phyloP scores from a whole-genome alignment of 2,797 vertebrate genomes.

The Rhodeus uyekii region DNA sequence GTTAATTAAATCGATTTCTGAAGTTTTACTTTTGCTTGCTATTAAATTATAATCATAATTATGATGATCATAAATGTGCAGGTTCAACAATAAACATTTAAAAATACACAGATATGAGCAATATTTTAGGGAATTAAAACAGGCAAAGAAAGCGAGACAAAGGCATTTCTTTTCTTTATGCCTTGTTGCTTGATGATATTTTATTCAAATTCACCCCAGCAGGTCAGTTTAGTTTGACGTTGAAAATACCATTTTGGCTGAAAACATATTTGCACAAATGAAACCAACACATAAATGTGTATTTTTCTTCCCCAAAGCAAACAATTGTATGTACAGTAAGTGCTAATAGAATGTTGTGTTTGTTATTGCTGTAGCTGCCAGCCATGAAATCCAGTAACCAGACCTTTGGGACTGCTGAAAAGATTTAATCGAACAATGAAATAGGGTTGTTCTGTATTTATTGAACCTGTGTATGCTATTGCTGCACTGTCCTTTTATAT shows the following conservation, averaged over 20 bases:
- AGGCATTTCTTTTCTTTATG: neutral
- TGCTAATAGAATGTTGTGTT: neutral
- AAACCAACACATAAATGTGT: neutral
- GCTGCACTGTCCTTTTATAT: neutral
- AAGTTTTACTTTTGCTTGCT: neutral
- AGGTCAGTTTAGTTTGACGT: conserved; percentile 8
- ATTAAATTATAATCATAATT: too few species aligned
- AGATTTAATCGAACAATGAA: neutral
- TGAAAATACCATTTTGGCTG: neutral
- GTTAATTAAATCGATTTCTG: neutral
- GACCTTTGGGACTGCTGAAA: conserved; percentile 10
- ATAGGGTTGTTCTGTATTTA: neutral
- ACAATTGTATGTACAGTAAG: neutral
- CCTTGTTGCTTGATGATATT: neutral
- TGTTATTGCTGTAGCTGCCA: conserved; percentile 30
- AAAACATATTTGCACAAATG: neutral
- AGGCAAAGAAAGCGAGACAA: neutral
- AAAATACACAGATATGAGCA: neutral
- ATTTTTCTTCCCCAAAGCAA: neutral
- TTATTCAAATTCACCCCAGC: neutral
- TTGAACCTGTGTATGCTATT: neutral
- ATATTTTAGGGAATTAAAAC: neutral
- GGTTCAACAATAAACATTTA: neutral
- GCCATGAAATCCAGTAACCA: conserved; percentile 41
- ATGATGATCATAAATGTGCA: neutral